A percentile compares a stretch with the other conserved stretches of the same genome.
Conservation (phyloP, 1,140 invertebrate genomes). For the Lasioglossum baleicum region DNA sequence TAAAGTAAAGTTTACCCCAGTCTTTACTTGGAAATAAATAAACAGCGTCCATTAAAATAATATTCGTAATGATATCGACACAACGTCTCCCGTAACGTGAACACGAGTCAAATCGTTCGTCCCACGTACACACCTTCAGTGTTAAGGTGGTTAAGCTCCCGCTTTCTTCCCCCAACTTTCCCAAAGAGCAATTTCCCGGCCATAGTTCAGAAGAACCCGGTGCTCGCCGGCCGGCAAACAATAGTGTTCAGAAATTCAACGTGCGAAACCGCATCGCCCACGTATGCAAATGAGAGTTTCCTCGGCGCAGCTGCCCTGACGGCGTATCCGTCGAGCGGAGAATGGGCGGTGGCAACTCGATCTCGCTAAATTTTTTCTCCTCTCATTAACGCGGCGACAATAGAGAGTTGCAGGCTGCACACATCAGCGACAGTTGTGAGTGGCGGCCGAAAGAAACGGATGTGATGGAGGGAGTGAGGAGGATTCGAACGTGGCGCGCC, state of each 20-base stretch:
- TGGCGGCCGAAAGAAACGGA: background rate
- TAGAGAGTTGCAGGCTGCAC: conserved; percentile 14
- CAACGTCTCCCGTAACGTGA: too few relatives aligned
- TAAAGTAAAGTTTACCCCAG: too few relatives aligned
- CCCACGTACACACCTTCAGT: too few relatives aligned
- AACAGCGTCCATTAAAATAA: too few relatives aligned
- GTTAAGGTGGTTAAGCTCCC: too few relatives aligned
- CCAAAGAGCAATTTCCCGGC: too few relatives aligned
- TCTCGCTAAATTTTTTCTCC: conserved; percentile 27
- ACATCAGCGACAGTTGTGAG: background rate
- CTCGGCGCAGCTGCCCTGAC: background rate
- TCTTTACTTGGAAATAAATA: too few relatives aligned
- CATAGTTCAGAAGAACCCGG: too few relatives aligned
- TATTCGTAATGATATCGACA: too few relatives aligned
- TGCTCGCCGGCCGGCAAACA: background rate
- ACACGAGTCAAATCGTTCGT: too few relatives aligned
- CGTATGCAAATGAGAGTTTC: background rate
- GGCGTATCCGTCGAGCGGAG: background rate
- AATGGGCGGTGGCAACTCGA: conserved; percentile 33
- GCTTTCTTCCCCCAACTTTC: too few relatives aligned
- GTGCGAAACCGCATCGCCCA: background rate
- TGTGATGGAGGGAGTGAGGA: too few relatives aligned
- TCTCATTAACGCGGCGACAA: conserved; percentile 50
- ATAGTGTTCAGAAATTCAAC: background rate
- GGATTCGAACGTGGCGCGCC: conserved; percentile 29